These are phyloP conservation scores for Cyclophora albipunctata DNA, from an alignment of 2,888 invertebrate genomes.

Conservation along the genomic window DNA sequence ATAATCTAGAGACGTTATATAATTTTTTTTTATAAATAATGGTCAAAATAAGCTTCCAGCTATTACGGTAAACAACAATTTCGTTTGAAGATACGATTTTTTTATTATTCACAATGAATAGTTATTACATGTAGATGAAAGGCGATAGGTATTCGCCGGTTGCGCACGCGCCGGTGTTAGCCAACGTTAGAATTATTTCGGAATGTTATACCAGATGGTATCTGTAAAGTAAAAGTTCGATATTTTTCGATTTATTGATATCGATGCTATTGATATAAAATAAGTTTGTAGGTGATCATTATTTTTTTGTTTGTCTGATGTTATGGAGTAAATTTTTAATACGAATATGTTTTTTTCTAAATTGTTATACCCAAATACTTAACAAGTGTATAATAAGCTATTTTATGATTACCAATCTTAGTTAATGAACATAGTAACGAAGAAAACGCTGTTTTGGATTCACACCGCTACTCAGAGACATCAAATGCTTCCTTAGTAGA, in stretches of 20 bases:
- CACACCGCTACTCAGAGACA: no score
- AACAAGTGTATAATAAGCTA: no score
- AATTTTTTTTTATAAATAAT: conserved; percentile 42
- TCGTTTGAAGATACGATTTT: conserved; percentile 40
- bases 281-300: conserved; percentile 11
- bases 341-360: no score
- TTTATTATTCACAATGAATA: conserved; percentile 53
- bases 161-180: conserved; percentile 40
- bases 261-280: conserved; percentile 8
- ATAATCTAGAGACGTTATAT: conserved; percentile 6
- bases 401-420: no score
- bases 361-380: no score
- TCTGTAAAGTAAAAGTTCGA: conserved; percentile 33
- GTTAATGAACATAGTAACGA: no score
- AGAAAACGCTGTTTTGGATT: no score
- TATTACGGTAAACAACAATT: conserved; percentile 50
- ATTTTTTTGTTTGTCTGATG: conserved; percentile 4
- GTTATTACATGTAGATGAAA: conserved; percentile 54
- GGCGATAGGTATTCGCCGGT: conserved; percentile 34
- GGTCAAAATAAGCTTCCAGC: conserved; percentile 46
- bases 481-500: no score
- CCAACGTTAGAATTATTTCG: conserved; percentile 38
- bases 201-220: conserved; percentile 45
- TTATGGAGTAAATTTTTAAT: no score
- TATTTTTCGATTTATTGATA: conserved; percentile 36